phyloP scores from a whole-genome alignment of 2,797 vertebrate species.

The Sebastes itinus region DNA sequence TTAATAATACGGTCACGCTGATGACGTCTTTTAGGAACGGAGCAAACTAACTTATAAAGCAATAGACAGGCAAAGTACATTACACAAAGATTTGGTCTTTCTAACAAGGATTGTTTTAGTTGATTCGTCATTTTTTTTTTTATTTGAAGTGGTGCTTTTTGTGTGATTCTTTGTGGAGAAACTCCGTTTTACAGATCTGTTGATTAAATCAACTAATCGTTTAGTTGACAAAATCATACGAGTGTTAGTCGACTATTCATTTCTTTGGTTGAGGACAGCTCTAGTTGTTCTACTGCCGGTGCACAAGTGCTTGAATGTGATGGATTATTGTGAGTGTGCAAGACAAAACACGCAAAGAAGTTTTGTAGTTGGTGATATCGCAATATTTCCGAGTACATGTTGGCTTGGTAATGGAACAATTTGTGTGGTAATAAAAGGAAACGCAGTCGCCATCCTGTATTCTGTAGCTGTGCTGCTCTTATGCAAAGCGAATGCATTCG shows the following conservation, averaged over 20 bases:
- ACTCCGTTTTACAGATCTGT: neutral
- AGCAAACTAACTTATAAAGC: too few species aligned
- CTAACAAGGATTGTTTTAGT: neutral
- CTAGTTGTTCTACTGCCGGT: neutral
- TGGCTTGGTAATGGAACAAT: neutral
- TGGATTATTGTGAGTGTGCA: neutral
- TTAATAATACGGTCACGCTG: too few species aligned
- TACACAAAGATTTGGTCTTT: too few species aligned
- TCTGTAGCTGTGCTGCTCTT: neutral
- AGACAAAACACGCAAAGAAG: neutral
- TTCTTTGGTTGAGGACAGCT: neutral
- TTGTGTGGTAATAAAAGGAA: neutral
- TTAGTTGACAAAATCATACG: neutral
- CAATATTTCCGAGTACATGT: neutral
- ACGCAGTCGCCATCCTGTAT: neutral
- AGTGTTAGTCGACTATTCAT: too few species aligned
- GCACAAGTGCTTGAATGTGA: neutral
- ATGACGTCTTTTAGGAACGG: too few species aligned
- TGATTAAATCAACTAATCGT: neutral
- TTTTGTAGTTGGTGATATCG: neutral
- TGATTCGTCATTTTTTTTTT: neutral
- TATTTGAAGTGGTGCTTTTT: neutral
- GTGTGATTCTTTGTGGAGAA: neutral
- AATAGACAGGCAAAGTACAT: too few species aligned
- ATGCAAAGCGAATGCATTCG: slow-evolving; percentile 13